These are phyloP conservation scores for Panthera leo DNA, from an alignment of 2,113 vertebrate species.

Conservation along the genomic window DNA sequence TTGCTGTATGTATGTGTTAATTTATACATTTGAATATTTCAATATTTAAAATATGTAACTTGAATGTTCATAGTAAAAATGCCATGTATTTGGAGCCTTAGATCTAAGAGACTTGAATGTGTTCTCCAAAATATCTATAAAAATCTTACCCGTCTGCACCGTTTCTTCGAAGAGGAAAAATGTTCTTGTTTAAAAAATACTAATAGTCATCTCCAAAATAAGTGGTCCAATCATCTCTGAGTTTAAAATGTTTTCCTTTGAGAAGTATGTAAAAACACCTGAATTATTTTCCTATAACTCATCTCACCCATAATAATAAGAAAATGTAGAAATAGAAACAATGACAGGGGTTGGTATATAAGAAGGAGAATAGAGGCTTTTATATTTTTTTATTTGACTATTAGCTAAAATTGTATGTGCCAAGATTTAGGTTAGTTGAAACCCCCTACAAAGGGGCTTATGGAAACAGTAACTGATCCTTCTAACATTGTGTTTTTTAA, in stretches of 20 bases:
- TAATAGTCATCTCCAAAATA: neutral
- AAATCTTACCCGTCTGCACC: neutral
- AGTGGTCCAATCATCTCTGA: neutral
- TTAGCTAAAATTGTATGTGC: constrained; percentile 76
- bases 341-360: neutral
- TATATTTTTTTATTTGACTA: constrained; percentile 66
- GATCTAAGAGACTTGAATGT: neutral
- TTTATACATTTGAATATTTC: constrained; percentile 10
- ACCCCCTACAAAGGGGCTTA: constrained; percentile 75
- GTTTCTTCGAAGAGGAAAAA: constrained; percentile 29
- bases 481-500: constrained; percentile 70
- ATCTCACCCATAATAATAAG: constrained; percentile 5
- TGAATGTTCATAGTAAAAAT: constrained; percentile 16
- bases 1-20: neutral
- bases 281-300: neutral
- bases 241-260: constrained; percentile 16
- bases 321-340: constrained; percentile 45
- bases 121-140: neutral
- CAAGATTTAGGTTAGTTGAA: constrained; percentile 71
- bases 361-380: constrained; percentile 42
- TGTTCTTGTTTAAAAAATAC: neutral
- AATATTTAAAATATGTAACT: constrained; percentile 36
- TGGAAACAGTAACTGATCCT: constrained; percentile 74
- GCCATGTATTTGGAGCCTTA: neutral
- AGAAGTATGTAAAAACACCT: neutral